Conservation (phyloP, 1,140 invertebrate species). For the Megathymus violae region DNA sequence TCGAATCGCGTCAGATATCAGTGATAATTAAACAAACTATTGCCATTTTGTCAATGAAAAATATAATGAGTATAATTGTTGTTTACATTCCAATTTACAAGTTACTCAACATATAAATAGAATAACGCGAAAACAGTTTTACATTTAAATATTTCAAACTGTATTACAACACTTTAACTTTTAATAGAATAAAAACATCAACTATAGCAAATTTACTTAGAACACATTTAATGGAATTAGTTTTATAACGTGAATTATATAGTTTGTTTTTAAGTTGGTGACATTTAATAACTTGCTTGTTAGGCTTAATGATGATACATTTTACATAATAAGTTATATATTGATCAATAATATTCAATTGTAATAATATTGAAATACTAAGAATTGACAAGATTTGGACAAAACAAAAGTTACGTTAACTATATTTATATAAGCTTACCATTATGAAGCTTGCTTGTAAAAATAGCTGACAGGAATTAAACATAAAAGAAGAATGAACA, state of each 20-base stretch:
- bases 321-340: conserved; percentile 11
- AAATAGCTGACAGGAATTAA: not conserved
- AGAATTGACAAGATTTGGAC: conserved; percentile 24
- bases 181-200: conserved; percentile 27
- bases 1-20: conserved; percentile 40
- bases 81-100: conserved; percentile 11
- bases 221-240: conserved; percentile 15
- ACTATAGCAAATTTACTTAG: conserved; percentile 22
- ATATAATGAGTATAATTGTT: not conserved
- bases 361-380: conserved; percentile 19
- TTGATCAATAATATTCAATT: not conserved
- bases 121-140: conserved; percentile 31
- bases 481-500: conserved; percentile 1
- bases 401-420: not conserved
- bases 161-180: conserved; percentile 22
- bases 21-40: conserved; percentile 16
- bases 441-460: not conserved
- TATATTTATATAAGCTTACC: not conserved
- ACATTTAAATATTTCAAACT: conserved; percentile 28
- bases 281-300: not conserved
- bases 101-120: conserved; percentile 11
- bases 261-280: not conserved
- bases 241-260: conserved; percentile 15
- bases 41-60: conserved; percentile 22
- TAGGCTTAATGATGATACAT: no score